Conservation (phyloP, 2,888 invertebrate species). For the Gastrophysa polygoni region DNA sequence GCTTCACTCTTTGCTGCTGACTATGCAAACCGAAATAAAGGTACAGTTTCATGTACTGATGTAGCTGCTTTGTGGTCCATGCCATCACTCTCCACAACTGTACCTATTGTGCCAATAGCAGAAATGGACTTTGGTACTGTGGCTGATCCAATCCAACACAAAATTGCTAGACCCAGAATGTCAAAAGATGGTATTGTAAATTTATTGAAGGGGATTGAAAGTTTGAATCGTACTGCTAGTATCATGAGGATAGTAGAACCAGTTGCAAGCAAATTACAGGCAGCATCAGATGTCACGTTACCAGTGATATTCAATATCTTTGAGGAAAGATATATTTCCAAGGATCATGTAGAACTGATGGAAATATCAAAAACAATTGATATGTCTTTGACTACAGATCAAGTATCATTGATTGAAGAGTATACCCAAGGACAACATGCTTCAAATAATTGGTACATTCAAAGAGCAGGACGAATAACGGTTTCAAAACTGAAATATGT, state of each 20-base stretch:
- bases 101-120: neutral
- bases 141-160: neutral
- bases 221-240: neutral
- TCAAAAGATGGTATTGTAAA: neutral
- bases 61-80: slow-evolving; percentile 8
- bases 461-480: slow-evolving; percentile 18
- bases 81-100: slow-evolving; percentile 9
- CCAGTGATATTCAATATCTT: slow-evolving; percentile 5
- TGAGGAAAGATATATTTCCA: neutral
- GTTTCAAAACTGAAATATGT: slow-evolving; percentile 17
- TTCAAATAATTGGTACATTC: slow-evolving; percentile 3
- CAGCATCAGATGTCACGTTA: neutral
- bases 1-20: slow-evolving; percentile 18
- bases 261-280: slow-evolving; percentile 12
- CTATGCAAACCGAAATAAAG: slow-evolving; percentile 16
- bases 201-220: slow-evolving; percentile 6
- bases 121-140: neutral
- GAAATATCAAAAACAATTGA: neutral
- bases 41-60: slow-evolving; percentile 17
- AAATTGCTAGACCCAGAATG: neutral
- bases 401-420: neutral
- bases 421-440: neutral
- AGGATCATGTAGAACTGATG: slow-evolving; percentile 5
- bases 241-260: slow-evolving; percentile 21
- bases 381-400: slow-evolving; percentile 1